Evolutionary conservation across 2,888 invertebrate species (phyloP).

Genomic region (Tenthredo amoena): DNA sequence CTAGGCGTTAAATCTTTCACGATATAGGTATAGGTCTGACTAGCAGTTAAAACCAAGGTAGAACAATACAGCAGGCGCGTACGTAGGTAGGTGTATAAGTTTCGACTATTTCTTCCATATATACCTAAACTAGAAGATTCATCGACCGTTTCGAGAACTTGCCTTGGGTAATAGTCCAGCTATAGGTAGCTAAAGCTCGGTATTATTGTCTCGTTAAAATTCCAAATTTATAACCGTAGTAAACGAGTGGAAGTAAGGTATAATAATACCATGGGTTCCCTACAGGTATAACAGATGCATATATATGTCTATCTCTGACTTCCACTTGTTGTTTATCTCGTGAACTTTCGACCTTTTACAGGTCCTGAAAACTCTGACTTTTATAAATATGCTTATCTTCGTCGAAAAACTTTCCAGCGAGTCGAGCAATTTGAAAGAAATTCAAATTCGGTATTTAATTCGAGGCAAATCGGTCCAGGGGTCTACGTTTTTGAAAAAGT

Average conservation of each 20-base stretch:
- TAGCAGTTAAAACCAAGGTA: not conserved
- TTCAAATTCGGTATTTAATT: too few species aligned
- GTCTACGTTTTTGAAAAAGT: too few species aligned
- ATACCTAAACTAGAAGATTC: slow-evolving; percentile 36
- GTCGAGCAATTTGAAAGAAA: not conserved
- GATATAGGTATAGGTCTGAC: not conserved
- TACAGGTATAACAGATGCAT: not conserved
- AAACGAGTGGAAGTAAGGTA: not conserved
- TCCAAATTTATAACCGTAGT: slow-evolving; percentile 26
- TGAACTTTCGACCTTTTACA: not conserved
- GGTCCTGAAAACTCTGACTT: not conserved
- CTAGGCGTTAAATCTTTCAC: not conserved
- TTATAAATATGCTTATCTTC: not conserved
- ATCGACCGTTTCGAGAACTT: slow-evolving; percentile 24
- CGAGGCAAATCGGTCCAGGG: too few species aligned
- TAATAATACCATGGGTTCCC: not conserved
- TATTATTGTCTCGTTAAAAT: slow-evolving; percentile 40
- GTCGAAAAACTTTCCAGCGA: not conserved
- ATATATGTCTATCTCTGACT: not conserved
- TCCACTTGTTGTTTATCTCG: not conserved
- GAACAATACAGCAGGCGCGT: not conserved
- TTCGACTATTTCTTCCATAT: not conserved
- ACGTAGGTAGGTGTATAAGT: not conserved
- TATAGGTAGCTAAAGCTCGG: not conserved
- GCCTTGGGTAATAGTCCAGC: not conserved